Base-by-base conservation (phyloP, 2,888 invertebrate genomes). In the Dorcus hopei region DNA sequence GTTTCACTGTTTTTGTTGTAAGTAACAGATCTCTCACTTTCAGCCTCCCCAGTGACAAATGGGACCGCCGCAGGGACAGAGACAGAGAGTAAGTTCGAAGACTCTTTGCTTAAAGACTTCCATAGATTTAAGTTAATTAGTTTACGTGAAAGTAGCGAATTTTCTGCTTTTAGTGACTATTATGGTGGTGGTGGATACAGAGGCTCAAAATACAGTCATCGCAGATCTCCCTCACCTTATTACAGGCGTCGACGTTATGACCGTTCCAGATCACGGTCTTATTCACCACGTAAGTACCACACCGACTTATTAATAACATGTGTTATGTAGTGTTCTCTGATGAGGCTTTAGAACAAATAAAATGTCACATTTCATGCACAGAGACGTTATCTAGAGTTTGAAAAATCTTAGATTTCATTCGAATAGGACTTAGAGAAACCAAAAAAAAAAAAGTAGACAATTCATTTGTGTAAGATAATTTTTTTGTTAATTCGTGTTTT, bases 261-360 rank as follows among this genome's bases (percentile, higher is more conserved):
- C 67, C 84, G 90, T 59, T 90, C 90, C 65, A 86, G 90, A 70
- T 91, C 87, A 58, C 81, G 86, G 58, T 86, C 91, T 64, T 90
- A 90, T 79, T 88, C 90, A 70, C 91, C 90, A 77, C 89, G 90
- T 90, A 86, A 89, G 89, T 89, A 78, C 50, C 26, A 45, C 9
- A n/a, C n/a, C 9, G 14, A 33, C 26, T 33, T 33, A 7, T 33
- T 33, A 6, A 26, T 26, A 4, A 33, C 26, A 4, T 33, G 26
- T 7, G 26, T 33, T 33, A 4, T 1, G 26, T 33, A 33, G 26
- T 33, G 2, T 19, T 19, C 19, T 19, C 19, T 19, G 19, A 19
- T 19, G 19, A 19, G 19, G 19, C 19, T 19, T 19, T 33, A 33
- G 26, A 33, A 6, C 5, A 33, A 33, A 33, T 6, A 6, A 33